Conservation (phyloP, 2,113 vertebrate species). For the Solea senegalensis region DNA sequence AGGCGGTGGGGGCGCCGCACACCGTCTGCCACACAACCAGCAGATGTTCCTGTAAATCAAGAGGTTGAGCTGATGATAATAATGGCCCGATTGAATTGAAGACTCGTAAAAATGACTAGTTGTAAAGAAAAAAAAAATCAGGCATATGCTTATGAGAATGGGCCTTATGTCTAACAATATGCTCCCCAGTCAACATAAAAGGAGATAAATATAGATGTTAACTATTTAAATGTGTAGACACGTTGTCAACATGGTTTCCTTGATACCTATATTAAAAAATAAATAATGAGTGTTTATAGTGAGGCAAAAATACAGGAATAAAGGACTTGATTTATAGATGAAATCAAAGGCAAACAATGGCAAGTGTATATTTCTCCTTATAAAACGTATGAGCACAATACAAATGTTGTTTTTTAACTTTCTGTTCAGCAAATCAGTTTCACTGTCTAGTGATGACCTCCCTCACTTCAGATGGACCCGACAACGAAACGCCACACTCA, state of each 20-base stretch:
- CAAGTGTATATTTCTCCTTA: no score
- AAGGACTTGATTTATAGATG: background rate
- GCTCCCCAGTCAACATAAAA: conserved; percentile 62
- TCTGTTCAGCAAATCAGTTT: background rate
- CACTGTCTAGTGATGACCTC: conserved; percentile 15
- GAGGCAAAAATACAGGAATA: background rate
- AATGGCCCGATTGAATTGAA: conserved; percentile 72
- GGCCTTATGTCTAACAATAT: conserved; percentile 73
- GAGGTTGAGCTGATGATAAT: conserved; percentile 74
- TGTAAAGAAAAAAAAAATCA: conserved; percentile 49
- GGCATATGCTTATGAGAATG: conserved; percentile 68
- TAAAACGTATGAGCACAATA: no score
- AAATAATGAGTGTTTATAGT: background rate
- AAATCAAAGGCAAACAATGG: background rate
- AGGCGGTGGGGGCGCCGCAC: conserved; percentile 43
- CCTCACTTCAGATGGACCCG: background rate
- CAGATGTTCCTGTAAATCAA: conserved; percentile 79
- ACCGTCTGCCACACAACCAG: conserved; percentile 33
- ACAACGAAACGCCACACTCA: rapidly evolving
- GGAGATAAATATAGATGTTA: conserved; percentile 37
- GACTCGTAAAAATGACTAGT: conserved; percentile 66
- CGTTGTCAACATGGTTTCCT: conserved; percentile 16
- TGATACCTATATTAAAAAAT: conserved; percentile 7
- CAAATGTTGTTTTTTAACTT: no score
- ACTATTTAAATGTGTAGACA: conserved; percentile 18